Base-by-base conservation (phyloP, 64 coral and sea anemone species). In the Platygyra sinensis region DNA sequence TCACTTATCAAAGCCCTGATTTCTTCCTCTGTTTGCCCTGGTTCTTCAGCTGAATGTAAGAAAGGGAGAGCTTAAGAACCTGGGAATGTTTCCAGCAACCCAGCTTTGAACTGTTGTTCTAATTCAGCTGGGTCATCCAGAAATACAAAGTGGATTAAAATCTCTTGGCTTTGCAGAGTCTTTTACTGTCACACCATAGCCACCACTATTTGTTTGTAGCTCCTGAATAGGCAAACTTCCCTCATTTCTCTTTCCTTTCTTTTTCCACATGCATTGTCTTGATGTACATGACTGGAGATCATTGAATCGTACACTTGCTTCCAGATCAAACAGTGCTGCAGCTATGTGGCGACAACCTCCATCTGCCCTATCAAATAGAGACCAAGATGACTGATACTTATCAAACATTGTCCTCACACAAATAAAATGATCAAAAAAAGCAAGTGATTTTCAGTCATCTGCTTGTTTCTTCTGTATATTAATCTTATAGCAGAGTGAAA, bases 381-480 rank as follows among this genome's bases (percentile, higher is more conserved):
- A 36, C 33, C 33, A 36, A 36, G 33, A 36, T 36, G 33, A 36
- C 33, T 36, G 33, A 36, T 36, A 36, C 3, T 36, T 36, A 36
- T 36, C 33, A 19, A 65, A 65, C 33, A 71, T 51, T 67, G 9
- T n/a, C 65, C 20, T 39, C 16, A 36, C 1, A 22, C 3, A 36
- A 29, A 19, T 36, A 3, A 64, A 12, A 64, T 15, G 30, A 62
- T 25, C 14, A 61, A 12, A 82, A 24, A n/a, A 61, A 38, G 12
- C 19, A 27, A 61, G n/a, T 64, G 55, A 62, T 49, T 89, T 60
- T 89, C 87, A 42, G 75, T 89, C n/a, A n/a, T n/a, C n/a, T n/a
- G n/a, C n/a, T n/a, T n/a, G n/a, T n/a, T n/a, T n/a, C n/a, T n/a
- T n/a, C n/a, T n/a, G n/a, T n/a, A n/a, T n/a, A n/a, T n/a, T n/a